A percentile compares a stretch with the other conserved stretches of the same genome.
phyloP scores from a whole-genome alignment of 2,113 vertebrate species.

The Aythya baeri region DNA sequence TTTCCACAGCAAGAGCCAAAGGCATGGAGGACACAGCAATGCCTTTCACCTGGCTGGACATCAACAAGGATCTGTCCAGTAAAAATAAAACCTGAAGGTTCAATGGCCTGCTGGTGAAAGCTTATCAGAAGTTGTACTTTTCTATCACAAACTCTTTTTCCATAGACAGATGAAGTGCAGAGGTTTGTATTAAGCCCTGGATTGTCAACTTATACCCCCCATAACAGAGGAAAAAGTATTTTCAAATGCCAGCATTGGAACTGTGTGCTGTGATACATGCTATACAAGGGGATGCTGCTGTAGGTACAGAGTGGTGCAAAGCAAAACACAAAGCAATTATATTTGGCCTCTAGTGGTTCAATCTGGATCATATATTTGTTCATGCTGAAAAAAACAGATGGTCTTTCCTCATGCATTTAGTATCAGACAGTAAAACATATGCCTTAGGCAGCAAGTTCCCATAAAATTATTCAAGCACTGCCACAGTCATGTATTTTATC shows the following conservation, averaged over 20 bases:
- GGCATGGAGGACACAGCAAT: neutral
- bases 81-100: neutral
- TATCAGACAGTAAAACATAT: slow-evolving; percentile 14
- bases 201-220: neutral
- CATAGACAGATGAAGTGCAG: neutral
- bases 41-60: neutral
- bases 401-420: slow-evolving; percentile 33
- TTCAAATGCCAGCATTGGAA: neutral
- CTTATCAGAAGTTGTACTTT: neutral
- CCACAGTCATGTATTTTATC: slow-evolving; percentile 6
- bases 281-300: neutral
- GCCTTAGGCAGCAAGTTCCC: slow-evolving; percentile 24
- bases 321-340: slow-evolving; percentile 12
- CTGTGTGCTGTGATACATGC: neutral
- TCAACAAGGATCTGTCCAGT: neutral
- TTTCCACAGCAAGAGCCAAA: neutral
- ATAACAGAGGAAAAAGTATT: neutral
- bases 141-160: neutral
- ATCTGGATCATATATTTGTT: slow-evolving; percentile 9
- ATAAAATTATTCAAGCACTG: slow-evolving; percentile 36
- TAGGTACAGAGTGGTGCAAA: slow-evolving; percentile 10
- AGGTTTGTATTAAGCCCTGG: neutral
- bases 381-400: slow-evolving; percentile 29
- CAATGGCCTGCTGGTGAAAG: neutral
- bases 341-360: slow-evolving; percentile 8